These are phyloP conservation scores for Epinephelus malabaricus DNA, from an alignment of 2,797 vertebrate genomes.

Conservation along the genomic window DNA sequence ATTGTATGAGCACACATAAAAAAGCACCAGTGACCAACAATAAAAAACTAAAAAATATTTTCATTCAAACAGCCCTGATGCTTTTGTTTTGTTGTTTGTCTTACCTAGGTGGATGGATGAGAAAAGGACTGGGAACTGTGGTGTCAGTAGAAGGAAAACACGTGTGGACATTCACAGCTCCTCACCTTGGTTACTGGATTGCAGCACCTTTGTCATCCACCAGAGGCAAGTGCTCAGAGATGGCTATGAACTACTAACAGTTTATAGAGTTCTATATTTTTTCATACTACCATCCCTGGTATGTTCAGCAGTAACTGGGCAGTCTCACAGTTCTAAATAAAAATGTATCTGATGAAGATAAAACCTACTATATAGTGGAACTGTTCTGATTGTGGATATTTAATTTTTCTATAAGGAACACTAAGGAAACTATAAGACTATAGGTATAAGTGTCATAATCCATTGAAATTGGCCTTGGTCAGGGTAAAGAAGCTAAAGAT, in stretches of 20 bases:
- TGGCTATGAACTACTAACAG: too few relatives aligned
- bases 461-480: too few relatives aligned
- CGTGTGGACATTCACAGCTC: slow-evolving; percentile 90
- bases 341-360: neutral
- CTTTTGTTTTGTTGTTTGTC: neutral
- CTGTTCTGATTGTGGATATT: neutral
- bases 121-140: slow-evolving; percentile 88
- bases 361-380: too few relatives aligned
- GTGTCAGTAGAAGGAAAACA: slow-evolving; percentile 81
- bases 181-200: slow-evolving; percentile 93
- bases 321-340: neutral
- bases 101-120: slow-evolving; percentile 91
- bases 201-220: slow-evolving; percentile 88
- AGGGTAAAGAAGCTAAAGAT: neutral
- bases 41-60: neutral
- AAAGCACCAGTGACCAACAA: too few relatives aligned
- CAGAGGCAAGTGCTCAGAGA: slow-evolving; percentile 79
- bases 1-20: too few relatives aligned
- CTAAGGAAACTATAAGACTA: too few relatives aligned
- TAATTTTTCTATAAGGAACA: neutral
- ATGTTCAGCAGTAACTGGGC: neutral
- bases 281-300: neutral
- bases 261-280: neutral
- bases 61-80: neutral
- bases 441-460: too few relatives aligned